Evolutionary conservation across 2,888 invertebrate genomes (phyloP), one percentile per base, ranked within the genome.

Genomic region (Amphipyra tragopoginis): DNA sequence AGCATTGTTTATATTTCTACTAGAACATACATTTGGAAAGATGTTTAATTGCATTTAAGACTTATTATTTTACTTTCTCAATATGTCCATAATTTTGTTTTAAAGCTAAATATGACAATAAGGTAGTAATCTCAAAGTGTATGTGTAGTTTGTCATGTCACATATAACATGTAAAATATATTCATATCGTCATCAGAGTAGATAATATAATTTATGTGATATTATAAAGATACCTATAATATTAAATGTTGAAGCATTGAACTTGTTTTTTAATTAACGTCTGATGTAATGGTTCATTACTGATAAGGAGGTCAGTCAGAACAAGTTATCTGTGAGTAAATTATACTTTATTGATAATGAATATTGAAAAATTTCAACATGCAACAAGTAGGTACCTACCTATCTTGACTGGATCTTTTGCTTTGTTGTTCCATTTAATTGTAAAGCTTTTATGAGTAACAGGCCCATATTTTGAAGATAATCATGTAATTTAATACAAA

Each of bases 81-180:
- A 11, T 1, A 11, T 36, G 15, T 39, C 6, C 8, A 15, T 4
- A 21, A 14, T 26, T 39, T 26, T 8, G 8, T 15, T 14, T 13
- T 14, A 42, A 54, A 53, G n/a, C 10, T 48, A 11, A 40, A 55
- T 80, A 82, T 74, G 87, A 89, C 85, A 89, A 88, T 88, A 90
- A 89, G 85, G 86, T 84, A 85, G 81, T 79, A 83, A 90, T 90
- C 90, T 91, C 89, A 84, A 80, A 75, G 65, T 70, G 49, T 82
- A 70, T 79, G 76, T 75, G 80, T 72, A 65, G 78, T 67, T 5
- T 7, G 7, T 29, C 7, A 7, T 80, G 70, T 77, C 63, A 49
- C 55, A 39, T 80, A 50, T 72, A 64, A 64, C 61, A 78, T 77
- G 75, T 76, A 29, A 48, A 71, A 60, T 68, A 49, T 79, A 69